Base-by-base conservation (phyloP, 2,888 invertebrate species). In the Disparrhopalites patrizii region DNA sequence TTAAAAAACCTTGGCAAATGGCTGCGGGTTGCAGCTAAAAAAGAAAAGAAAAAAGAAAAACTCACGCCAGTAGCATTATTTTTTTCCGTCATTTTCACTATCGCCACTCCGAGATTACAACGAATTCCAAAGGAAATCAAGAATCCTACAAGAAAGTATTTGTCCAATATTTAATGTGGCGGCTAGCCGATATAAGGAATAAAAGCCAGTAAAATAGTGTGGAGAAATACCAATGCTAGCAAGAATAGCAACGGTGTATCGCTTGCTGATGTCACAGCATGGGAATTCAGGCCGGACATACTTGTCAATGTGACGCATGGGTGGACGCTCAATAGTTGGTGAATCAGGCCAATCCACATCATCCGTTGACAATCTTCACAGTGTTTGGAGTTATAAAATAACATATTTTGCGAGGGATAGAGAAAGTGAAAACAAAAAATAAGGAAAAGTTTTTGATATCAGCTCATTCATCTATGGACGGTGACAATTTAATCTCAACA, bases 21-120 rank as follows among this genome's bases (percentile, higher is more conserved):
- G n/a, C n/a, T n/a, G n/a, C n/a, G n/a, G n/a, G n/a, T n/a, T n/a
- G n/a, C n/a, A n/a, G n/a, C n/a, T n/a, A n/a, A n/a, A n/a, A n/a
- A n/a, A n/a, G n/a, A n/a, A 18, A 38, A 28, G 20, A 10, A 10
- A 47, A 18, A 54, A n/a, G n/a, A n/a, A n/a, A n/a, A 8, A 67
- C 71, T 72, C 71, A 77, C 77, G 67, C 76, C 76, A 15, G 76
- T 76, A 27, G 68, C 70, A 8, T 77, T 79, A 23, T 75, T 68
- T 65, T 76, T 80, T 74, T 78, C 76, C 64, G 80, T 82, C 84
- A 85, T 84, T 79, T 90, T 88, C 66, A 93, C 85, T 80, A 96
- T 94, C 54, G 98, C 97, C 81, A 98, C 94, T 62, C 97, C 94
- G 91, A 99, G 93, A 82, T 98, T 99, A 81, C 96, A 97, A 66